Conservation (phyloP, 1,140 invertebrate genomes). For the Drosophila ficusphila region DNA sequence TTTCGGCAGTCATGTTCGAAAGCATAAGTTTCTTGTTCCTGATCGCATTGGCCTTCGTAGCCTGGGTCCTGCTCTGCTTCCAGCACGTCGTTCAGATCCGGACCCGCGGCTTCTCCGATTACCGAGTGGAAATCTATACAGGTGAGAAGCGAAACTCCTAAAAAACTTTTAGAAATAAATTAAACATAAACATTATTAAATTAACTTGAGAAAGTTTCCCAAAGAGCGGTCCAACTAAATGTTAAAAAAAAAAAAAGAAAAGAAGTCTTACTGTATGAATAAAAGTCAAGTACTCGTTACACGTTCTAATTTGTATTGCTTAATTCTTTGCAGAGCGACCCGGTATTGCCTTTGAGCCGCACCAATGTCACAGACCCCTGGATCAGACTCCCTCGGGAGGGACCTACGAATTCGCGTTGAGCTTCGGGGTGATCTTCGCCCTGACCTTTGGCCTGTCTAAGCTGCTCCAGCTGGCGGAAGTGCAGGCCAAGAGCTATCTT, state of each 20-base stretch:
- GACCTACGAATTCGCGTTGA: slow-evolving; percentile 22
- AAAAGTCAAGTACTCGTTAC: too few relatives aligned
- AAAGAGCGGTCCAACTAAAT: too few relatives aligned
- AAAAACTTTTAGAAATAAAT: too few relatives aligned
- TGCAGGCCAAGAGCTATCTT: slow-evolving; percentile 1
- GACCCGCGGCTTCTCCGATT: slow-evolving; percentile 7
- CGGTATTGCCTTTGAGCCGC: slow-evolving; percentile 1
- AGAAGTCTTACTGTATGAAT: too few relatives aligned
- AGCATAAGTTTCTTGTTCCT: slow-evolving; percentile 62
- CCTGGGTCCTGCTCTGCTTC: slow-evolving; percentile 57
- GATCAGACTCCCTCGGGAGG: neutral
- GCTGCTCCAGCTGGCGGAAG: slow-evolving; percentile 29
- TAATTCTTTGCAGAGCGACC: slow-evolving; percentile 18
- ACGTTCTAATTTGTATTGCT: neutral
- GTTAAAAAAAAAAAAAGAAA: too few relatives aligned
- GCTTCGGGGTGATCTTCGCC: slow-evolving; percentile 37
- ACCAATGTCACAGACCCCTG: neutral
- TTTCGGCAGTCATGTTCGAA: slow-evolving; percentile 54
- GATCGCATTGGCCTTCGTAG: slow-evolving; percentile 43
- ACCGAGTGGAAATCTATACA: slow-evolving; percentile 50
- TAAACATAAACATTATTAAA: too few relatives aligned
- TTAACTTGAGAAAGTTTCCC: too few relatives aligned
- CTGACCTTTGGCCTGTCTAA: slow-evolving; percentile 25
- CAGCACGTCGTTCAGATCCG: slow-evolving; percentile 41
- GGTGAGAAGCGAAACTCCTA: too few relatives aligned